Base-by-base conservation (phyloP, 2,888 invertebrate species). In the Pachliopta kotzebuea region DNA sequence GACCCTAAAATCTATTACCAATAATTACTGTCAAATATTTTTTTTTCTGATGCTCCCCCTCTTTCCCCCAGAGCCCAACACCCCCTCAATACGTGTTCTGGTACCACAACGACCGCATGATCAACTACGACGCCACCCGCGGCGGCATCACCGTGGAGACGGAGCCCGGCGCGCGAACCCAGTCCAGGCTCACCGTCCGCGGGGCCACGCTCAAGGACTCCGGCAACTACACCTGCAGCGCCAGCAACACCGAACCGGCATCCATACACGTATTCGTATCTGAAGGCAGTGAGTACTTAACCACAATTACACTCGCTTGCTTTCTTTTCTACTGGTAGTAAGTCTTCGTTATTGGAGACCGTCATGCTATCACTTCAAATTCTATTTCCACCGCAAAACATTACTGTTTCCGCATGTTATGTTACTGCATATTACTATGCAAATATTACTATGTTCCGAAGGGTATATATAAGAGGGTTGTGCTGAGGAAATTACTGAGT, bases 81-180 rank as follows among this genome's bases (percentile, higher is more conserved):
- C 97, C 97, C 65, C 97, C 98, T 29, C 97, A 97, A 84, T 98
- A 97, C 93, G 97, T 98, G 74, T 98, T 97, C 93, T 98, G 98
- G 98, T 98, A 97, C 91, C 98, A 98, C 93, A 97, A 98, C 89
- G 96, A 96, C 84, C 95, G 96, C 76, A 97, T 98, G 96, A 97
- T 98, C 87, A 98, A 98, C 93, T 97, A 97, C 88, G 97, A 97
- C 86, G 96, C 95, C 68, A 94, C 96, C 56, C 94, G 97, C 73
- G 91, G 91, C 26, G 95, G 96, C 49, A 96, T 97, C 77, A 94
- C 95, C 42, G 97, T 98, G 74, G 96, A 96, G 88, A 97, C 97
- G 53, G 96, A 96, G 83, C 96, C 96, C 63, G 97, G 96, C 52
- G 95, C 96, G 67, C 93, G 96, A 72, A 97, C 97, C 55, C 96